These are phyloP conservation scores for Taeniopygia guttata DNA, from an alignment of 2,797 vertebrate genomes.

Conservation along the genomic window DNA sequence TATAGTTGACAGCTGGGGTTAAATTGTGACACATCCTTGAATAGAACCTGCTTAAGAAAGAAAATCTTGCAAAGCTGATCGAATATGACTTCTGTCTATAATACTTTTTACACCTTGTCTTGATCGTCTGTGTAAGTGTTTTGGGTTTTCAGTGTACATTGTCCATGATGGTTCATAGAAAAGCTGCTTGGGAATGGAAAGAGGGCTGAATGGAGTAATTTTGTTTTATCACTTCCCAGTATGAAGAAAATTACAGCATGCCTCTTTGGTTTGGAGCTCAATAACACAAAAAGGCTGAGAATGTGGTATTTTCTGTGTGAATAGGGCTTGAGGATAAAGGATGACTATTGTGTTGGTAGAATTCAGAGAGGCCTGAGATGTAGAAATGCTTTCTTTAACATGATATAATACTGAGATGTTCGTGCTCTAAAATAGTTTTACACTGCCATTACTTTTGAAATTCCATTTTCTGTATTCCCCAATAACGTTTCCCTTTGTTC, in stretches of 20 bases:
- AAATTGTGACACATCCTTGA: neutral
- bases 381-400: neutral
- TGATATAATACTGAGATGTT: neutral
- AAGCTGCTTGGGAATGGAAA: neutral
- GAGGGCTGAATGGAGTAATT: neutral
- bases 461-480: neutral
- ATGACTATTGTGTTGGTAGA: neutral
- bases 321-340: neutral
- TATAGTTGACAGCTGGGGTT: neutral
- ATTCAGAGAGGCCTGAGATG: neutral
- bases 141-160: neutral
- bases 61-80: neutral
- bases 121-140: neutral
- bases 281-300: neutral
- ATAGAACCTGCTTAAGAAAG: neutral
- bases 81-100: rapidly evolving
- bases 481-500: neutral
- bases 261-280: neutral
- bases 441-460: neutral
- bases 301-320: neutral
- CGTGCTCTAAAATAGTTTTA: neutral
- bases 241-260: neutral
- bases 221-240: neutral
- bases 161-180: neutral
- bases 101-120: neutral